Base-by-base conservation (phyloP, 2,888 invertebrate species). In the Pristionchus japonicus region DNA sequence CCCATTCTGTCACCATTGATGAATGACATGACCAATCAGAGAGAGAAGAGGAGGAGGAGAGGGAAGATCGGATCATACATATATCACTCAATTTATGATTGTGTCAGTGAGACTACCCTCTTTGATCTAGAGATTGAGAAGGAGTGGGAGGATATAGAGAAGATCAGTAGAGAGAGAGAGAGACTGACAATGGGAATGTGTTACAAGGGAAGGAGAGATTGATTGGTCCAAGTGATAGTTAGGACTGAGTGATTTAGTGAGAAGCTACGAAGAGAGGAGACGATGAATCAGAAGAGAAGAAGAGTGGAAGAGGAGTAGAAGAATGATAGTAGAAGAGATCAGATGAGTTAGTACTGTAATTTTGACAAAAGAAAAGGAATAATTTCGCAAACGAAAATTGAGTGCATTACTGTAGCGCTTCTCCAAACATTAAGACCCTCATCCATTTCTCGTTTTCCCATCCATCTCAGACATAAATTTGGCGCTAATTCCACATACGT, bases 61-160 rank as follows among this genome's bases (percentile, higher is more conserved):
- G 52, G 15, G 27, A 64, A 37, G 77, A 77, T 77, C n/a, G 67
- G 27, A 49, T 86, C 87, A 89, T 87, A 89, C 90, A 89, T 90
- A 89, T 90, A 90, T 90, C 91, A 91, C 88, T 82, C 88, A 90
- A 91, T 91, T 91, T 91, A 91, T 91, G 91, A 91, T 77, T 90
- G 90, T 91, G 91, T 91, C 91, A 90, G 61, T 89, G 88, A 82
- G 27, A 83, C n/a, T 40, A n/a, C 74, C 9, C 49, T 82, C 52
- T 74, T 47, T 57, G 77, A 82, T 67, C 40, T 52, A 87, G 89
- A 57, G 82, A 88, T 67, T 64, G 80, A 86, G 82, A 83, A 88
- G 61, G 67, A 70, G 85, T 82, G 88, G 67, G 70, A 57, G 87
- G 86, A 74, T 61, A 88, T 74, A 70, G 83, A 74, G 86, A 82